A percentile compares a stretch with the other conserved stretches of the same genome.
Conservation (phyloP, 53 echinoderm and acorn worm species). For the Antedon mediterranea region DNA sequence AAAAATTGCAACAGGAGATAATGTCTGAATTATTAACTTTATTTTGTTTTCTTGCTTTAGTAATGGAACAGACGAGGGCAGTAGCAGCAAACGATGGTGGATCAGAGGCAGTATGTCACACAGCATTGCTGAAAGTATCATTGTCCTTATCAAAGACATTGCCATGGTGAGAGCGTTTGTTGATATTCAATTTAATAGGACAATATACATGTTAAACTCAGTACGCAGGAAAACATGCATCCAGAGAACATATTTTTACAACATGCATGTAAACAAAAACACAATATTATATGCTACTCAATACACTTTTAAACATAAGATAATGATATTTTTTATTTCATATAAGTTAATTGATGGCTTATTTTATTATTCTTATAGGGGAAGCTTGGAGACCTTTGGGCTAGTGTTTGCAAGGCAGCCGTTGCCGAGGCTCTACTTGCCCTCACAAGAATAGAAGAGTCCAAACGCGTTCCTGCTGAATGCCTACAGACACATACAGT, state of each 20-base stretch:
- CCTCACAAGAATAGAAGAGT: slow-evolving; percentile 69
- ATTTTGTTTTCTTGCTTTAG: neutral
- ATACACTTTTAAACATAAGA: no score
- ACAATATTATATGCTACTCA: no score
- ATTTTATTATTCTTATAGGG: slow-evolving; percentile 39
- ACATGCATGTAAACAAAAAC: no score
- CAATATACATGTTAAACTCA: no score
- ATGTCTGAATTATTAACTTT: no score
- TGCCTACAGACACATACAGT: slow-evolving; percentile 85
- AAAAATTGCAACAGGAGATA: no score
- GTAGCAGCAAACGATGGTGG: slow-evolving; percentile 51
- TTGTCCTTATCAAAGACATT: slow-evolving; percentile 78
- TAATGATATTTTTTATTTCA: no score
- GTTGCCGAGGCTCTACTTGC: slow-evolving; percentile 85
- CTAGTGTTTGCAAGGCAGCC: slow-evolving; percentile 70
- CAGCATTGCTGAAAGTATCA: slow-evolving; percentile 77
- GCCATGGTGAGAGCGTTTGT: slow-evolving; percentile 92
- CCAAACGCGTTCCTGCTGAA: slow-evolving; percentile 42
- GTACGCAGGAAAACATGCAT: no score
- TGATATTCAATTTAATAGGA: no score
- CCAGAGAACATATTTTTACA: no score
- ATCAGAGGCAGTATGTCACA: slow-evolving; percentile 63
- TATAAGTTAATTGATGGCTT: no score
- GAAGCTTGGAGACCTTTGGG: slow-evolving; percentile 60
- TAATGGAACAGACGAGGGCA: slow-evolving; percentile 10